Conservation (phyloP, 2,113 vertebrate genomes). For the Ophiodon elongatus region DNA sequence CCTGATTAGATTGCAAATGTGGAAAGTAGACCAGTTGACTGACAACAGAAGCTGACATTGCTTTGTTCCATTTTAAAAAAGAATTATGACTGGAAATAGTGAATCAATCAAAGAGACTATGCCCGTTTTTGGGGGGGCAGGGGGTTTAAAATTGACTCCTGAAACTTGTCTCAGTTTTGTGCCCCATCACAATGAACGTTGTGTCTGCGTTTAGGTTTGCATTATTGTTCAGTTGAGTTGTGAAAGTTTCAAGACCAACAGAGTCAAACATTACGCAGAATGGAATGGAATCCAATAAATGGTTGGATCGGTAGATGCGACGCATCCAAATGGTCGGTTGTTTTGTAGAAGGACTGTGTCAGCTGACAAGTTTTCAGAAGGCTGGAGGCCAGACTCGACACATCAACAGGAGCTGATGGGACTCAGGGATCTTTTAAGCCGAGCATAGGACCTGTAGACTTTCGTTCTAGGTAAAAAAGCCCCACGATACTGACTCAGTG, state of each 20-base stretch:
- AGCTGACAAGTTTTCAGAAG: background rate
- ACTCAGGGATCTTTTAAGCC: background rate
- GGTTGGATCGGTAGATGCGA: background rate
- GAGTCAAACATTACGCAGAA: background rate
- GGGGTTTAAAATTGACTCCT: background rate
- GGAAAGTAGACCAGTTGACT: background rate
- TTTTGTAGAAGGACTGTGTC: background rate
- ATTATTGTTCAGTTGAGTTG: background rate
- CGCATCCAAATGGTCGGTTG: background rate
- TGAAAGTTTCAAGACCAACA: background rate
- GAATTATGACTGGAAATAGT: background rate
- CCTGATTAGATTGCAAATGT: background rate
- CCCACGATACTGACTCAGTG: background rate
- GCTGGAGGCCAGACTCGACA: background rate
- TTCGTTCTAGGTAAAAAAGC: background rate
- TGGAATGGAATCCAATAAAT: background rate
- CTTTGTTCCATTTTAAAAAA: background rate
- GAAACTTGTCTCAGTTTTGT: background rate
- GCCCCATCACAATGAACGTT: background rate
- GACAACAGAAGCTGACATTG: background rate
- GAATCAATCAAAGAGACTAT: background rate
- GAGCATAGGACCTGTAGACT: conserved; percentile 4
- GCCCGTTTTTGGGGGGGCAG: background rate
- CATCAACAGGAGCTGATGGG: background rate
- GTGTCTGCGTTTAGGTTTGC: background rate